Conservation (phyloP, 2,888 invertebrate species). For the Apamea epomidion region DNA sequence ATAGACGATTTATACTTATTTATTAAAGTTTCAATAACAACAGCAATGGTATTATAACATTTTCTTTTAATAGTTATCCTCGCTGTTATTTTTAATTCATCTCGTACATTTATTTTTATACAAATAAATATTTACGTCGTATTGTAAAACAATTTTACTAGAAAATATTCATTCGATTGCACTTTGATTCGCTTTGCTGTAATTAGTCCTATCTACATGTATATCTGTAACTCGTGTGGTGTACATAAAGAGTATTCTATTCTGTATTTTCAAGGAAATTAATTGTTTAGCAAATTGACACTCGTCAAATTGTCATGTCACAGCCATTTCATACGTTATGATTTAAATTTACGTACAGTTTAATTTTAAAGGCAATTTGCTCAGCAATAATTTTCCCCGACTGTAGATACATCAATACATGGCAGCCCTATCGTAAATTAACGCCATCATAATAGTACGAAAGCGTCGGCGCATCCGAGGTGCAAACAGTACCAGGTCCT, state of each 20-base stretch:
- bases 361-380: background rate
- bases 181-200: too few relatives aligned
- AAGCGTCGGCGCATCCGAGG: conserved; percentile 40
- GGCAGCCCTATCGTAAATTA: conserved; percentile 63
- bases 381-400: background rate
- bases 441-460: conserved; percentile 50
- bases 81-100: background rate
- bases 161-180: background rate
- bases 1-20: background rate
- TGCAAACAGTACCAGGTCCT: conserved; percentile 50
- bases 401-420: background rate
- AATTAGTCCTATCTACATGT: too few relatives aligned
- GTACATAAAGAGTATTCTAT: too few relatives aligned
- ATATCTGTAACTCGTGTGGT: too few relatives aligned
- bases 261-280: background rate
- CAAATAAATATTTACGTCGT: background rate
- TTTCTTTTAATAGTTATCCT: background rate
- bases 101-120: background rate
- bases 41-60: background rate
- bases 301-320: too few relatives aligned
- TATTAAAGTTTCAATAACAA: background rate
- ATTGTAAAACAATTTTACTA: background rate
- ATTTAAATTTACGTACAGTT: too few relatives aligned
- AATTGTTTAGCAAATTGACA: background rate
- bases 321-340: background rate